Conservation (phyloP, 2,797 vertebrate genomes). For the Dallia pectoralis region DNA sequence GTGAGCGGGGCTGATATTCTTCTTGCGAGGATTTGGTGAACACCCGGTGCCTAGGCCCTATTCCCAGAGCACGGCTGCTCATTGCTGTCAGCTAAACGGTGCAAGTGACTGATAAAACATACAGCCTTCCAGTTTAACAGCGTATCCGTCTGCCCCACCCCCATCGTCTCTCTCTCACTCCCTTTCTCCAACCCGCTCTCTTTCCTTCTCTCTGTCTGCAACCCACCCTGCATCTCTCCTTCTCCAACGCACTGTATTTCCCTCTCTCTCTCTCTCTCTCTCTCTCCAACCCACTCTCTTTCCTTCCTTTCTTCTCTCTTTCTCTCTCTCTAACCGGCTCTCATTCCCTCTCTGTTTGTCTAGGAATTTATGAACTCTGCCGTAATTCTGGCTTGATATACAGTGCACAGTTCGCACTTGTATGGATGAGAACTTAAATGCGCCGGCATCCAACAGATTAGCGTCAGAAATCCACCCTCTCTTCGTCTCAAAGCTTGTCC, state of each 20-base stretch:
- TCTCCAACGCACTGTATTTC: slow-evolving; percentile 16
- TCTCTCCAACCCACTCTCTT: no score
- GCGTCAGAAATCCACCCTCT: slow-evolving; percentile 50
- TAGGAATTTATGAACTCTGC: slow-evolving; percentile 63
- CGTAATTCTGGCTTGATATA: slow-evolving; percentile 70
- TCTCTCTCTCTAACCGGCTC: not conserved
- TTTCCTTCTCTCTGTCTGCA: slow-evolving; percentile 23
- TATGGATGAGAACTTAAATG: slow-evolving; percentile 75
- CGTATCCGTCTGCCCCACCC: slow-evolving; percentile 76
- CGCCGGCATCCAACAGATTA: slow-evolving; percentile 76
- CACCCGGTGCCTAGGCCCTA: slow-evolving; percentile 81
- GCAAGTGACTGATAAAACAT: slow-evolving; percentile 93
- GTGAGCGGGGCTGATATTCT: slow-evolving; percentile 96
- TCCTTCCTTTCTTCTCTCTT: no score
- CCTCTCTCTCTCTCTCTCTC: slow-evolving; percentile 20
- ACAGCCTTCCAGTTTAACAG: slow-evolving; percentile 88
- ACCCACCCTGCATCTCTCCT: no score
- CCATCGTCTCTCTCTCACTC: slow-evolving; percentile 67
- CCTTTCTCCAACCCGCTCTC: slow-evolving; percentile 57
- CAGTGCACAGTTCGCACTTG: slow-evolving; percentile 64
- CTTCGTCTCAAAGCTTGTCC: slow-evolving; percentile 57
- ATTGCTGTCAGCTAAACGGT: slow-evolving; percentile 90
- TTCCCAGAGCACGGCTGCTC: slow-evolving; percentile 88
- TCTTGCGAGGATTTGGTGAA: slow-evolving; percentile 88
- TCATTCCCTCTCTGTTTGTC: slow-evolving; percentile 12